A percentile compares a stretch with the other conserved stretches of the same genome.
phyloP scores from a whole-genome alignment of 2,797 vertebrate species.

The Galaxias olidus region DNA sequence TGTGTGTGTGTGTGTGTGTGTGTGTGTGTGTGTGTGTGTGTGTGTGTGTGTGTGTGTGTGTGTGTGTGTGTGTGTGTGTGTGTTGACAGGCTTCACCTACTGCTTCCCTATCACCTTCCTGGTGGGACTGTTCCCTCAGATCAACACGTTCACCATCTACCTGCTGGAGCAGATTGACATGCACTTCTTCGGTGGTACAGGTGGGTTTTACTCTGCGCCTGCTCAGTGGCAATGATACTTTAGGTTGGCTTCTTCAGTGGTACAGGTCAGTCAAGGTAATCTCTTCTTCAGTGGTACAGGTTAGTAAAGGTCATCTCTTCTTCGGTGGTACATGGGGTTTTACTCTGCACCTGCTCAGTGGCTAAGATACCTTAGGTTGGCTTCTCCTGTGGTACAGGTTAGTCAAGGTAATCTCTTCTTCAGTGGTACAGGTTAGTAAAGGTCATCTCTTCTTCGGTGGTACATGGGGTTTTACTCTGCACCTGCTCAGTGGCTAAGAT shows the following conservation, averaged over 20 bases:
- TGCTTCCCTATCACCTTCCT: conserved; percentile 95
- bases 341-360: not conserved
- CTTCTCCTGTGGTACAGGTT: too few relatives aligned
- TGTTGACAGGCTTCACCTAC: conserved; percentile 85
- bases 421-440: too few relatives aligned
- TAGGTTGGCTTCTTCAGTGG: too few relatives aligned
- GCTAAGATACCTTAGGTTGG: too few relatives aligned
- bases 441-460: too few relatives aligned
- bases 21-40: too few relatives aligned
- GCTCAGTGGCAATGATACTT: too few relatives aligned
- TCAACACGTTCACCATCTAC: conserved; percentile 96
- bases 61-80: conserved; percentile 8
- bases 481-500: too few relatives aligned
- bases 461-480: conserved; percentile 32
- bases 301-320: too few relatives aligned
- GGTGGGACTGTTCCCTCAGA: conserved; percentile 95
- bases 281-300: too few relatives aligned
- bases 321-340: conserved; percentile 44
- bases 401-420: too few relatives aligned
- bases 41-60: conserved; percentile 3
- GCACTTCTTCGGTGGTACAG: conserved; percentile 93
- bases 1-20: conserved; percentile 13
- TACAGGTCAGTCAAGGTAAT: too few relatives aligned
- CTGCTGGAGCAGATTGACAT: conserved; percentile 95
- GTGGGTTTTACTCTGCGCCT: conserved; percentile 66